Base-by-base conservation (phyloP, 2,113 vertebrate species). In the Girardinichthys multiradiatus region DNA sequence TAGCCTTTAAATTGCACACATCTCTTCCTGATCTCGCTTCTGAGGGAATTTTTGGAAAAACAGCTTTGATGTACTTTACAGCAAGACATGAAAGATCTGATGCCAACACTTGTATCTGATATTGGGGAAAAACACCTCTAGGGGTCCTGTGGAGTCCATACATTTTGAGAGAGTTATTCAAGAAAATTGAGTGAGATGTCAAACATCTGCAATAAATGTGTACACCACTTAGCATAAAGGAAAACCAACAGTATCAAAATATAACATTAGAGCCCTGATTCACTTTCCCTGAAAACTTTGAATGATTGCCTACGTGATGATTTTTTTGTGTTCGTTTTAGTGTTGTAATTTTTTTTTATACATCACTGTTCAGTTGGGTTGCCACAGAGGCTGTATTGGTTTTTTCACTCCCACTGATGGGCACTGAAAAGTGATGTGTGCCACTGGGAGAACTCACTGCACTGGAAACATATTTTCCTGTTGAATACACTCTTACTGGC, bases 341-440 rank as follows among this genome's bases (percentile, higher is more conserved):
- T 64, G 31, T 42, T n/a, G n/a, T n/a, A n/a, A n/a, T n/a, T n/a
- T n/a, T n/a, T n/a, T 58, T 70, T 42, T 21, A 24, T 68, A 62
- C 59, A 76, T 80, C 76, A 59, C 59, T 72, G 80, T 75, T 83
- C 76, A 72, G 67, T 58, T 79, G 74, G 63, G 21, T 72, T 67
- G 57, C 75, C 68, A 65, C 67, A 45, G 54, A 69, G 57, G 64
- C 70, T 78, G 0, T 69, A 64, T 75, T 77, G 83, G 12, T 58
- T 54, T 45, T 79, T 69, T 72, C 62, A 73, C 77, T 76, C 57
- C 57, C 27, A 45, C 48, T 69, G 60, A 83, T 72, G n/a, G 28
- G 64, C 68, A 48, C 17, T 69, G 35, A 48, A 37, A 65, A 74
- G 81, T 62, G 61, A 28, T 67, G 39, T 72, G 61, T 42, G 51